Conservation (phyloP, 2,888 invertebrate species). For the Bembecia ichneumoniformis region DNA sequence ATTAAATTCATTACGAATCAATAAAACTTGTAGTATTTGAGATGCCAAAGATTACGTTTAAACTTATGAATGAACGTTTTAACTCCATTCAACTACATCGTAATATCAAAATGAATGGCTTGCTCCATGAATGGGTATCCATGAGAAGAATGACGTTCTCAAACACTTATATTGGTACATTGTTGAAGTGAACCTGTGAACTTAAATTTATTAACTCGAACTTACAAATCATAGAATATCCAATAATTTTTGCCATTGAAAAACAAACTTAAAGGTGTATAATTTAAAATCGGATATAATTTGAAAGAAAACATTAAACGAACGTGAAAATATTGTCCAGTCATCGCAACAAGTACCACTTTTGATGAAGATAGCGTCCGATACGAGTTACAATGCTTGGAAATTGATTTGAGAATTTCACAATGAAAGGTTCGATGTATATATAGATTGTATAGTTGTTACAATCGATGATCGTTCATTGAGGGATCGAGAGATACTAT, state of each 20-base stretch:
- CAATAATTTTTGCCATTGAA: too few species aligned
- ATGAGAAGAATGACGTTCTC: constrained; percentile 38
- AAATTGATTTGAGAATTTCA: constrained; percentile 41
- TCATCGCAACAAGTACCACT: constrained; percentile 39
- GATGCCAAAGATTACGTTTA: neutral
- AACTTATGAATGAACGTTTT: neutral
- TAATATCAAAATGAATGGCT: constrained; percentile 39
- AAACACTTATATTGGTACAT: too few species aligned
- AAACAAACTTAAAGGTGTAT: too few species aligned
- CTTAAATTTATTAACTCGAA: too few species aligned
- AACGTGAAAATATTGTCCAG: constrained; percentile 15
- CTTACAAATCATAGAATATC: too few species aligned
- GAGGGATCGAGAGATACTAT: neutral
- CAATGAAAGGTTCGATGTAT: constrained; percentile 26
- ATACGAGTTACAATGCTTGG: constrained; percentile 43
- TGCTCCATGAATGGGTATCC: constrained; percentile 43
- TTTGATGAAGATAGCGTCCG: constrained; percentile 39
- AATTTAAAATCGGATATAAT: too few species aligned
- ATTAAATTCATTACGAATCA: neutral
- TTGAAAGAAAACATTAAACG: too few species aligned
- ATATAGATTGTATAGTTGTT: constrained; percentile 29
- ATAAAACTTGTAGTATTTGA: neutral
- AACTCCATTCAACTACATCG: constrained; percentile 10
- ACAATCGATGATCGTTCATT: constrained; percentile 11
- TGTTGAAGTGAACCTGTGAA: too few species aligned